A percentile compares a stretch with the other conserved stretches of the same genome.
Conservation (phyloP, 2,113 vertebrate species). For the Meles meles region DNA sequence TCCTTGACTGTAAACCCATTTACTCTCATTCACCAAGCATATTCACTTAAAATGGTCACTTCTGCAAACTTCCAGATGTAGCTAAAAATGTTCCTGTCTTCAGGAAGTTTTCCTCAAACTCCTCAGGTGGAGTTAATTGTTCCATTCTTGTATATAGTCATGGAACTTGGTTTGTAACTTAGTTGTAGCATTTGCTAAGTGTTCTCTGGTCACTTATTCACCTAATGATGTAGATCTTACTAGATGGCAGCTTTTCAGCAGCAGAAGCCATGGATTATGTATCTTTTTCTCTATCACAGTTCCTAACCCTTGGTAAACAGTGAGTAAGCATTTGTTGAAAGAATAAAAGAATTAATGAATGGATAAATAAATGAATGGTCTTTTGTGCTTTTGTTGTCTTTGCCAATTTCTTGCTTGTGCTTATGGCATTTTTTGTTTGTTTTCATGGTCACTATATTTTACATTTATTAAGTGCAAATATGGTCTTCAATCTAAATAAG, state of each 20-base stretch:
- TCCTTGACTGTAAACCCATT: not conserved
- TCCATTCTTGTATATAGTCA: not conserved
- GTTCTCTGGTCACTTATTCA: not conserved
- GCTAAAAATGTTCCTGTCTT: not conserved
- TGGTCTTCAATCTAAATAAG: constrained; percentile 17
- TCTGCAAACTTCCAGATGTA: not conserved
- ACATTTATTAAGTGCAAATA: constrained; percentile 35
- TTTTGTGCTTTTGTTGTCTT: not conserved
- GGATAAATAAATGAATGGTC: not conserved
- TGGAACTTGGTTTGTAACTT: not conserved
- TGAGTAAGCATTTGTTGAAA: not conserved
- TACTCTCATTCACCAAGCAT: not conserved
- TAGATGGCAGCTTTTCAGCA: not conserved
- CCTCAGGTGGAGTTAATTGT: not conserved
- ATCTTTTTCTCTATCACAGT: not conserved
- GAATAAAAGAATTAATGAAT: not conserved
- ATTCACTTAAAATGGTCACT: not conserved
- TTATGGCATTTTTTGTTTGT: not conserved
- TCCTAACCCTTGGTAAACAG: not conserved
- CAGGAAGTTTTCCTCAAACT: not conserved
- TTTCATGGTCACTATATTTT: not conserved
- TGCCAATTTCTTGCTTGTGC: not conserved
- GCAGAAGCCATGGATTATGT: not conserved
- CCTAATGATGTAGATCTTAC: not conserved
- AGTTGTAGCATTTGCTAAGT: not conserved